Evolutionary conservation across 2,797 vertebrate genomes (phyloP).

Genomic region (Dicrostonyx torquatus): DNA sequence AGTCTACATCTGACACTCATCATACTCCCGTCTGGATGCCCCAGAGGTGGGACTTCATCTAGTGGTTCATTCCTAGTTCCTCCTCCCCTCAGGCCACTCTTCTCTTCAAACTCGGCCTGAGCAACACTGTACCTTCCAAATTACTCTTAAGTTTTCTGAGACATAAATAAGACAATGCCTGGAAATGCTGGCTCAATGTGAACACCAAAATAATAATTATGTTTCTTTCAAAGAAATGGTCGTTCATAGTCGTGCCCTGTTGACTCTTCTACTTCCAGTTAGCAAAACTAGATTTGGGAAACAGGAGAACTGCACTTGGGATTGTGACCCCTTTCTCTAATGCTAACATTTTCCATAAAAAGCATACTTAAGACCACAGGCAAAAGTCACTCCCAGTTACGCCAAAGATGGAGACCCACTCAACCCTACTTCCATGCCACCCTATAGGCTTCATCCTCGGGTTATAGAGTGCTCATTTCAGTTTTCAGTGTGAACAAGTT

Average conservation of each 20-base stretch:
- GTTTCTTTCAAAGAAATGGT: neutral
- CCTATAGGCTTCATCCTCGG: neutral
- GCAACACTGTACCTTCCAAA: neutral
- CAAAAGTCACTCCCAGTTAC: neutral
- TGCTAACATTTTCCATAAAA: constrained; percentile 21
- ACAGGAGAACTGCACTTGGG: neutral
- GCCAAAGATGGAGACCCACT: neutral
- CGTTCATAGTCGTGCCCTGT: neutral
- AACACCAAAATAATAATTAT: neutral
- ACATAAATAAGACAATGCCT: neutral
- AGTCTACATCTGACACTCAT: neutral
- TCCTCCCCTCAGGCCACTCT: neutral
- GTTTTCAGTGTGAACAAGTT: neutral
- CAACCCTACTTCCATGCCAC: neutral
- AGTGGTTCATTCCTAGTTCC: neutral
- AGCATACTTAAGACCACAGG: neutral
- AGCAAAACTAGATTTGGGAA: neutral
- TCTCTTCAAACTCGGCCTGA: neutral
- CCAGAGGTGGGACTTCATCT: neutral
- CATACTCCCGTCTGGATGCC: no score
- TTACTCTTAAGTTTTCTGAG: neutral
- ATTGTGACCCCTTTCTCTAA: neutral
- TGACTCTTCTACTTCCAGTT: neutral
- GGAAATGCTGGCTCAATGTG: neutral
- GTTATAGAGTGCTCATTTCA: neutral